Percentiles rank a stretch among this genome's conserved stretches.
These are phyloP conservation scores for Taenaris catops DNA, from an alignment of 2,888 invertebrate genomes.

Conservation along the genomic window DNA sequence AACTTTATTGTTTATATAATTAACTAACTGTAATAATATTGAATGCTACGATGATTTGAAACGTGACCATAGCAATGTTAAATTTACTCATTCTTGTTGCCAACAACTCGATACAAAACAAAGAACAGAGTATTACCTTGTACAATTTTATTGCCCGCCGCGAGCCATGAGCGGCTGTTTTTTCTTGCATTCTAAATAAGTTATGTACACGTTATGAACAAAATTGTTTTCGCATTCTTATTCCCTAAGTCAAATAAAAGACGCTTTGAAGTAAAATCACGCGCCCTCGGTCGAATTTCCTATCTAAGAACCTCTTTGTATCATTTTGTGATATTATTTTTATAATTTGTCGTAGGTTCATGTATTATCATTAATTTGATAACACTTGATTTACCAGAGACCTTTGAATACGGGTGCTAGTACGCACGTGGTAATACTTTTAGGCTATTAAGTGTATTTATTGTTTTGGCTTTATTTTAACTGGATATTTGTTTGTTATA, in stretches of 20 bases:
- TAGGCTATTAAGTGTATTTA: too few relatives aligned
- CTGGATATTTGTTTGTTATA: too few relatives aligned
- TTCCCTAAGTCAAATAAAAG: conserved; percentile 40
- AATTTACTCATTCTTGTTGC: conserved; percentile 1
- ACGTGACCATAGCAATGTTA: background rate
- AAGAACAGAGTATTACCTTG: conserved; percentile 36
- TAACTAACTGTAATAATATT: too few relatives aligned
- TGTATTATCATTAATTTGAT: too few relatives aligned
- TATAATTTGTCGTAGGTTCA: too few relatives aligned
- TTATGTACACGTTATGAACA: conserved; percentile 38
- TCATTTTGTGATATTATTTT: conserved; percentile 63
- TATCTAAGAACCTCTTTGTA: conserved; percentile 47
- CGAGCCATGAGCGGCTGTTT: conserved; percentile 35
- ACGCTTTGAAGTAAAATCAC: conserved; percentile 56
- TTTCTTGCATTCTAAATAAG: conserved; percentile 38
- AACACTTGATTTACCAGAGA: too few relatives aligned
- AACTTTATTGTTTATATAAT: too few relatives aligned
- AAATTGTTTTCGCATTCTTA: conserved; percentile 47
- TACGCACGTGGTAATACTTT: too few relatives aligned
- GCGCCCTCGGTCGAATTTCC: conserved; percentile 51
- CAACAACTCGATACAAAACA: conserved; percentile 15
- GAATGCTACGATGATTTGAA: too few relatives aligned
- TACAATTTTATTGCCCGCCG: conserved; percentile 33
- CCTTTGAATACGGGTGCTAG: too few relatives aligned
- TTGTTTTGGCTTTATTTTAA: too few relatives aligned